Evolutionary conservation across 92 coral and sea anemone genomes (phyloP), one percentile per base, ranked within the genome.

Genomic region (Micromussa lordhowensis): DNA sequence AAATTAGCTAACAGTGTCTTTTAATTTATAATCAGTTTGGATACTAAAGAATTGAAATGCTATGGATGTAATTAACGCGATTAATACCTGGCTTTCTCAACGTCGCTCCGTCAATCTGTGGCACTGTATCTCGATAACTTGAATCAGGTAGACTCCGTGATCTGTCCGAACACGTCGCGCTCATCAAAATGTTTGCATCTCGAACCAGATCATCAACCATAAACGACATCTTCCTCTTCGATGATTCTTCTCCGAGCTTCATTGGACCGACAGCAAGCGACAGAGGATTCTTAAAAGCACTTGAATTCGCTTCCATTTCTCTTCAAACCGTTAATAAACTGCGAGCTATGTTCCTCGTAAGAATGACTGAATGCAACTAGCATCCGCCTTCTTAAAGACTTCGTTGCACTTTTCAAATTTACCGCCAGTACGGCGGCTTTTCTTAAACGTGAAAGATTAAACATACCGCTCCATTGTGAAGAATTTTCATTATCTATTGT

Each of bases 161-260:
- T 18, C 53, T 58, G 21, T 13, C 72, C 1, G 44, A 24, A 19
- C 72, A 79, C 19, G 72, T 13, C 13, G 86, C 26, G 48, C 61
- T 80, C 40, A 58, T 22, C n/a, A 7, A 19, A 63, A 6, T 24
- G 61, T 51, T 68, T 68, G 59, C 44, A 66, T 26, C 40, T 2
- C 36, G 86, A 44, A 68, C 75, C 14, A 82, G 44, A 40, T 82
- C 77, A 28, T 82, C 86, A 44, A 82, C 86, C 86, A 82, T 44
- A 22, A 82, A 82, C n/a, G 77, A 68, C 1, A 77, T 14, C 48
- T 29, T 66, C 10, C 48, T 82, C 63, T 68, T 68, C 29, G 40
- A 26, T 1, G 76, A 26, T 30, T 66, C 58, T 2, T 82, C 86
- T 11, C 26, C 30, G 36, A 66, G 11, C 63, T 66, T 82, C 63